A percentile compares a stretch with the other conserved stretches of the same genome.
Conservation (phyloP, 2,888 invertebrate species). For the Timandra comae region DNA sequence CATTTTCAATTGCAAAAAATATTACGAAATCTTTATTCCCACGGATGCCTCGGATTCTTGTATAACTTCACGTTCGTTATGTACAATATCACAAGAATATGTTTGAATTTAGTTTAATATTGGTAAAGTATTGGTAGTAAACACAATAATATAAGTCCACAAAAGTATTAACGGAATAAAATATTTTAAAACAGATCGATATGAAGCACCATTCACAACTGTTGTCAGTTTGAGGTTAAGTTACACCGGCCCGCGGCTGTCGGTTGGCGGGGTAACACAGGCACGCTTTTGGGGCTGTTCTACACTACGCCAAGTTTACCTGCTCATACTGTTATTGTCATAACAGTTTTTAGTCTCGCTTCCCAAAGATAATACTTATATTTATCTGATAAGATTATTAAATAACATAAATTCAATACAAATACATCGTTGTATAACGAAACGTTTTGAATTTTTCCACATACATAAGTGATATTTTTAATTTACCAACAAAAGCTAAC, state of each 20-base stretch:
- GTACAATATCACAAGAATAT: background rate
- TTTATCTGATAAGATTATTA: no score
- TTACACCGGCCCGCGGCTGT: constrained; percentile 70
- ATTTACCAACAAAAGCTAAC: no score
- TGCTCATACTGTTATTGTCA: background rate
- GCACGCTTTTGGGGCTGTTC: constrained; percentile 40
- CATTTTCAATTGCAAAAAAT: constrained; percentile 27
- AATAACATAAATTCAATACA: no score
- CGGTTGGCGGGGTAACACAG: constrained; percentile 55
- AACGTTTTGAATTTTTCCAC: no score
- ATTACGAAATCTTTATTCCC: constrained; percentile 26
- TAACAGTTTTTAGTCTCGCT: background rate
- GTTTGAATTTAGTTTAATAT: no score
- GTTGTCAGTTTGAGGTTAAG: constrained; percentile 74
- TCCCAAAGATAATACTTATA: no score
- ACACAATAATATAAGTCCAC: no score
- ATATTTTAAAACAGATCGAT: constrained; percentile 47
- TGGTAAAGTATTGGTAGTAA: no score
- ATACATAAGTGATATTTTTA: no score
- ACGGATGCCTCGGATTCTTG: constrained; percentile 23
- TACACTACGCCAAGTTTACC: constrained; percentile 39
- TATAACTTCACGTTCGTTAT: constrained; percentile 22
- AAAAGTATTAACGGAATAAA: constrained; percentile 6
- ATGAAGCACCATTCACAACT: constrained; percentile 69
- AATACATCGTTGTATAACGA: no score